These are phyloP conservation scores for Semnopithecus entellus DNA, from an alignment of 2,113 vertebrate species.

Conservation along the genomic window DNA sequence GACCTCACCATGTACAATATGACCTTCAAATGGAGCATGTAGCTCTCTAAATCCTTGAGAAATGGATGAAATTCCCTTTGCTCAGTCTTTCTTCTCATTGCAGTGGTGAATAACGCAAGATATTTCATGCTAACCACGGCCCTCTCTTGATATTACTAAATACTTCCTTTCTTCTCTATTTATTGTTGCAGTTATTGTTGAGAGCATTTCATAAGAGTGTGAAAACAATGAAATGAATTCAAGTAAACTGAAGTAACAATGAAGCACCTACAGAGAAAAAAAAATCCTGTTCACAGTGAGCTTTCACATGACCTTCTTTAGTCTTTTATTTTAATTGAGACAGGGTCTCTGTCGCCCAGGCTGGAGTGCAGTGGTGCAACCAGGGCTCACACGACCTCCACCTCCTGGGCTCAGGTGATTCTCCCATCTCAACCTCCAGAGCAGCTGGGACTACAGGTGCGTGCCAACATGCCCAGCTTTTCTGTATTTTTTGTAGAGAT, in stretches of 20 bases:
- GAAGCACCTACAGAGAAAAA: background rate
- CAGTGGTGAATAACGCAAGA: background rate
- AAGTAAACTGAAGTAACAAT: background rate
- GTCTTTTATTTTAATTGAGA: background rate
- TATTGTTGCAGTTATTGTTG: background rate
- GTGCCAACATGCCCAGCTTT: too few relatives aligned
- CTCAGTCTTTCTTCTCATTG: background rate
- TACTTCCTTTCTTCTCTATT: constrained; percentile 53
- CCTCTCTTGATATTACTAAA: constrained; percentile 47
- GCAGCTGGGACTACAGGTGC: too few relatives aligned
- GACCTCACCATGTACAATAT: background rate
- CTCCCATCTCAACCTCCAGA: too few relatives aligned
- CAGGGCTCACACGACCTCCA: too few relatives aligned
- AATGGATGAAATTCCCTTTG: background rate
- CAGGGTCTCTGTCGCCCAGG: too few relatives aligned
- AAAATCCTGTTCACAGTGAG: background rate
- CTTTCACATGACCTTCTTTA: background rate
- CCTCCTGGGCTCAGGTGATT: too few relatives aligned
- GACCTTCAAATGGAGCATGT: background rate
- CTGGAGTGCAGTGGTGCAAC: too few relatives aligned
- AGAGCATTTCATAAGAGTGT: constrained; percentile 26
- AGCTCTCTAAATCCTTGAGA: background rate
- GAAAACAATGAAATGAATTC: background rate
- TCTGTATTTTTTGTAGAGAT: too few relatives aligned
- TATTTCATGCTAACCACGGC: background rate